A percentile compares a stretch with the other conserved stretches of the same genome.
Conservation (phyloP, 2,113 vertebrate genomes). For the Fulmarus glacialis region DNA sequence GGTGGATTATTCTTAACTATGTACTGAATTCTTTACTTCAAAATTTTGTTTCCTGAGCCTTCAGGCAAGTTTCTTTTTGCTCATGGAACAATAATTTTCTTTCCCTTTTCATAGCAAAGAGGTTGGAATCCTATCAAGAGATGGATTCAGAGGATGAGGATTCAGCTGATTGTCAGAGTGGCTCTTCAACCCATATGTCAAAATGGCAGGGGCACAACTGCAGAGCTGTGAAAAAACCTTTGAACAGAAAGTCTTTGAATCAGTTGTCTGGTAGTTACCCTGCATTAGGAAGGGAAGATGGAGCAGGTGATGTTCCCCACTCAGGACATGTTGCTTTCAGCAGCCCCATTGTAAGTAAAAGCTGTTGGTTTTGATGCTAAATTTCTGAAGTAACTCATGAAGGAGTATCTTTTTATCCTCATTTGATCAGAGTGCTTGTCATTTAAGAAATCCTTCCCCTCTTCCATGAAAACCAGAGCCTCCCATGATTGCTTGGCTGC, state of each 20-base stretch:
- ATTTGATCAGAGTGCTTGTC: background rate
- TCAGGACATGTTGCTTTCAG: constrained; percentile 83
- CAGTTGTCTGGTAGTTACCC: constrained; percentile 63
- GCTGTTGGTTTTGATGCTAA: background rate
- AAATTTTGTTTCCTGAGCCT: background rate
- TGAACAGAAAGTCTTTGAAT: constrained; percentile 72
- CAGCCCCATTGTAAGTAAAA: constrained; percentile 86
- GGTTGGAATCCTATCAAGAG: constrained; percentile 84
- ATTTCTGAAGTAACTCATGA: background rate
- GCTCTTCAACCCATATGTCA: constrained; percentile 49
- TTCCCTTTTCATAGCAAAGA: constrained; percentile 71
- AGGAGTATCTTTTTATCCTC: background rate
- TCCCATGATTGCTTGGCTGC: background rate
- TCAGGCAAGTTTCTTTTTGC: background rate
- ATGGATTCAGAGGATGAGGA: constrained; percentile 59
- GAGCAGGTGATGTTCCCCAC: background rate
- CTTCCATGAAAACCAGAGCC: background rate
- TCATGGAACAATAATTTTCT: background rate
- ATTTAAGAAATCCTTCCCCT: background rate
- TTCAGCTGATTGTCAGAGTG: background rate
- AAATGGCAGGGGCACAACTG: constrained; percentile 65
- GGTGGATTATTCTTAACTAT: background rate
- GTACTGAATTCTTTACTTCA: background rate
- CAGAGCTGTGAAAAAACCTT: constrained; percentile 62
- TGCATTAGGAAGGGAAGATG: constrained; percentile 42